Conservation (phyloP, 35 echinoderm and acorn worm species). For the Amphiura filiformis region DNA sequence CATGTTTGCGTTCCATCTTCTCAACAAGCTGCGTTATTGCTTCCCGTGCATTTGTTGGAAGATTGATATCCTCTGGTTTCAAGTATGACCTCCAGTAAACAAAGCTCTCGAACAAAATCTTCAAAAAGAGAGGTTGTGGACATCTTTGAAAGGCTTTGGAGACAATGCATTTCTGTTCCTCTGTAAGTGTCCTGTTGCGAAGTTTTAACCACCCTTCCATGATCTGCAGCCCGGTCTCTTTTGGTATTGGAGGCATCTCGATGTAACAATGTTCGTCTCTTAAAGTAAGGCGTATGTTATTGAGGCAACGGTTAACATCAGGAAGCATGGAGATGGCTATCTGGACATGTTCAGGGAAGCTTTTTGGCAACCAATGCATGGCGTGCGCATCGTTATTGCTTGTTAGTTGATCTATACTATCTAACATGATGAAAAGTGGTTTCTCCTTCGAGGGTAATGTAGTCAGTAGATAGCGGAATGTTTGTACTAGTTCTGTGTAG, state of each 20-base stretch:
- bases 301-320: conserved; percentile 8
- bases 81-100: conserved; percentile 74
- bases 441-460: conserved; percentile 44
- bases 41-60: conserved; percentile 50
- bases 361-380: conserved; percentile 40
- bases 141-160: conserved; percentile 45
- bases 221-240: conserved; percentile 43
- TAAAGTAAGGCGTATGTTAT: conserved; percentile 28
- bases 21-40: conserved; percentile 55
- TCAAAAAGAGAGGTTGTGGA: conserved; percentile 79
- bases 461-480: conserved; percentile 37
- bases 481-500: conserved; percentile 61
- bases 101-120: conserved; percentile 73
- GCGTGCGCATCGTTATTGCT: conserved; percentile 63
- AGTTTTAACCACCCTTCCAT: conserved; percentile 58
- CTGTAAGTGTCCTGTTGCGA: conserved; percentile 19
- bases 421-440: conserved; percentile 67
- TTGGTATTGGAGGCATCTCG: conserved; percentile 52
- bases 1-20: conserved; percentile 64
- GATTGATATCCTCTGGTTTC: background rate
- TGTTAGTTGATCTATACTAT: conserved; percentile 88
- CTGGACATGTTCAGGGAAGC: background rate
- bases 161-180: conserved; percentile 28
- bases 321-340: conserved; percentile 23
- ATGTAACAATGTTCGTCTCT: conserved; percentile 55